Conservation (phyloP, 2,113 vertebrate species). For the Actenoides hombroni region DNA sequence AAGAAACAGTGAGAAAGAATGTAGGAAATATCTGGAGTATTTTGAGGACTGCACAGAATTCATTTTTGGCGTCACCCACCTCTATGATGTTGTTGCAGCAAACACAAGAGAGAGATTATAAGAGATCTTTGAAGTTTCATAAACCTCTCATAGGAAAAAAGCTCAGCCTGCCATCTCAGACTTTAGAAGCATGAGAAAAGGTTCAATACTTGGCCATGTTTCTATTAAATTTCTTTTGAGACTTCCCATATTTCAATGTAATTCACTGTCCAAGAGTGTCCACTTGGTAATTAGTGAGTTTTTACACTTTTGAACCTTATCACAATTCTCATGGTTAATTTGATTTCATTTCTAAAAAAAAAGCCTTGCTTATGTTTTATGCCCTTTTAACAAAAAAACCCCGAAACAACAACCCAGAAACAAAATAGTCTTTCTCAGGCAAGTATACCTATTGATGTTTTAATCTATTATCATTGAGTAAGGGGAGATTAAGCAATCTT, state of each 20-base stretch:
- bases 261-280: neutral
- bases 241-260: neutral
- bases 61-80: neutral
- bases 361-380: neutral
- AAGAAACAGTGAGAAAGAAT: neutral
- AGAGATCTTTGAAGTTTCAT: neutral
- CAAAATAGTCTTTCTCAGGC: neutral
- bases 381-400: neutral
- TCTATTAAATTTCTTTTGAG: neutral
- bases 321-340: neutral
- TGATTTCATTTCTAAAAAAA: neutral
- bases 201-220: neutral
- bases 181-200: neutral
- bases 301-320: neutral
- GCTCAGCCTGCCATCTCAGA: rapidly evolving
- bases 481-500: neutral
- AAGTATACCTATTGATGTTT: neutral
- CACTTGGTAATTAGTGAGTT: neutral
- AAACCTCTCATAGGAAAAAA: neutral
- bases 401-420: neutral
- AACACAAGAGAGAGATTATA: neutral
- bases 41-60: neutral
- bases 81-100: neutral
- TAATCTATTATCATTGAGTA: neutral
- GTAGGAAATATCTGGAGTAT: neutral